phyloP scores from a whole-genome alignment of 2,113 vertebrate species.

The Sciurus niger region DNA sequence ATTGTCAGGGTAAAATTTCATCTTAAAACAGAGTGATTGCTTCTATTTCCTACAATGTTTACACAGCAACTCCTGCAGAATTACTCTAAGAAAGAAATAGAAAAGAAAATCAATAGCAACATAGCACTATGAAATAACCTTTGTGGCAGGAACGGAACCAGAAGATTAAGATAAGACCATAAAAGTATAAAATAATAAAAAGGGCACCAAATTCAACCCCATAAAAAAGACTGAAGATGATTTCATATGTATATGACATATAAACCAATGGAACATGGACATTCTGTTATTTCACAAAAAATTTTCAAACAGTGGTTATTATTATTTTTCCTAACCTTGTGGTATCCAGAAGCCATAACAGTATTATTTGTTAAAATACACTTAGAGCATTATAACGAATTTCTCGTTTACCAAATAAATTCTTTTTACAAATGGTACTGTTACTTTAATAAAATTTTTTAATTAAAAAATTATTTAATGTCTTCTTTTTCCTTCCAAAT shows the following conservation, averaged over 20 bases:
- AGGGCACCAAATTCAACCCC: constrained; percentile 2
- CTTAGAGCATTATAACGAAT: background rate
- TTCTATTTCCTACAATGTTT: constrained; percentile 82
- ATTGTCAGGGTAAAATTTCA: constrained; percentile 77
- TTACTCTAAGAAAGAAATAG: constrained; percentile 78
- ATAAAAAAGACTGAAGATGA: background rate
- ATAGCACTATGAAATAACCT: constrained; percentile 77
- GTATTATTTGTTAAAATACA: constrained; percentile 20
- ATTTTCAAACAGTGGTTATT: constrained; percentile 61
- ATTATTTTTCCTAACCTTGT: background rate
- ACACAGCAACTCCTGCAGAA: constrained; percentile 78
- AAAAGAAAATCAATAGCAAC: constrained; percentile 83
- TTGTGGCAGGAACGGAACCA: constrained; percentile 71
- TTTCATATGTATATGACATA: constrained; percentile 44
- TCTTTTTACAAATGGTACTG: background rate
- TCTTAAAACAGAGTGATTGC: constrained; percentile 80
- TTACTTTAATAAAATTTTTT: background rate
- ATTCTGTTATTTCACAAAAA: constrained; percentile 7
- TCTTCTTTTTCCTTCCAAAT: constrained; percentile 13
- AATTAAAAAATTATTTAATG: background rate
- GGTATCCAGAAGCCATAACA: background rate
- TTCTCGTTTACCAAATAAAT: background rate
- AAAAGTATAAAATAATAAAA: constrained; percentile 71
- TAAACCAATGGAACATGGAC: background rate
- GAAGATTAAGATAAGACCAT: constrained; percentile 76